phyloP scores from a whole-genome alignment of 2,888 invertebrate genomes.

The Leptopilina myrica region DNA sequence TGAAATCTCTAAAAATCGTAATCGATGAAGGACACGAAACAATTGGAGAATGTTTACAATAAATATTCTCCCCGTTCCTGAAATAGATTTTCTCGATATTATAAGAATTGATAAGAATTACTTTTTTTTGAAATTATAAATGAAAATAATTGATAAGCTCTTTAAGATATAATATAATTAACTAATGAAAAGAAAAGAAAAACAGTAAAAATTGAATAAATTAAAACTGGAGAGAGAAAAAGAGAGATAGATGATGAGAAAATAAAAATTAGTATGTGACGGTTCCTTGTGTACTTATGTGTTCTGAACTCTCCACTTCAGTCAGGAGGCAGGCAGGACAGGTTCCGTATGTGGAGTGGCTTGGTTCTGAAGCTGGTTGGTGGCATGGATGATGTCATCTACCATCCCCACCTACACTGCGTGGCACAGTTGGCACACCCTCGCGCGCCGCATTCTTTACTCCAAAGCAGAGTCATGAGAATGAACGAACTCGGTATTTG shows the following conservation, averaged over 20 bases:
- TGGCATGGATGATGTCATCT: conserved; percentile 76
- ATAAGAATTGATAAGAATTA: conserved; percentile 48
- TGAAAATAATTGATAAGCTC: conserved; percentile 58
- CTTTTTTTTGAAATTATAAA: no score
- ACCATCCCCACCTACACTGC: conserved; percentile 76
- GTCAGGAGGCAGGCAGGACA: conserved; percentile 77
- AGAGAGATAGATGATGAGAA: conserved; percentile 54
- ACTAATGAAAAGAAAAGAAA: no score
- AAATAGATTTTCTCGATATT: conserved; percentile 47
- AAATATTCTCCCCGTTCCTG: conserved; percentile 58
- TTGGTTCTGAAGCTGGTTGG: conserved; percentile 76
- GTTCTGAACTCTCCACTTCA: conserved; percentile 77
- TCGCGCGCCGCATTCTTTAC: conserved; percentile 77
- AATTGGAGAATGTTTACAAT: conserved; percentile 63
- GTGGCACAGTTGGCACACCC: conserved; percentile 76
- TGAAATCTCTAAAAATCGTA: conserved; percentile 54
- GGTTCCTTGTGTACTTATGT: conserved; percentile 76
- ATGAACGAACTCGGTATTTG: conserved; percentile 77
- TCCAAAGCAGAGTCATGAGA: conserved; percentile 77
- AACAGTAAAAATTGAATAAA: conserved; percentile 43
- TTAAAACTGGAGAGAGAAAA: conserved; percentile 63
- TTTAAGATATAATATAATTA: conserved; percentile 14
- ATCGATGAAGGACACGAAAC: conserved; percentile 68
- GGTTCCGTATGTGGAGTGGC: conserved; percentile 76
- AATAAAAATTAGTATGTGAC: conserved; percentile 71